Percentiles rank a stretch among this genome's conserved stretches.
Conservation (phyloP, 1,140 invertebrate genomes). For the Lepidurus packardi region DNA sequence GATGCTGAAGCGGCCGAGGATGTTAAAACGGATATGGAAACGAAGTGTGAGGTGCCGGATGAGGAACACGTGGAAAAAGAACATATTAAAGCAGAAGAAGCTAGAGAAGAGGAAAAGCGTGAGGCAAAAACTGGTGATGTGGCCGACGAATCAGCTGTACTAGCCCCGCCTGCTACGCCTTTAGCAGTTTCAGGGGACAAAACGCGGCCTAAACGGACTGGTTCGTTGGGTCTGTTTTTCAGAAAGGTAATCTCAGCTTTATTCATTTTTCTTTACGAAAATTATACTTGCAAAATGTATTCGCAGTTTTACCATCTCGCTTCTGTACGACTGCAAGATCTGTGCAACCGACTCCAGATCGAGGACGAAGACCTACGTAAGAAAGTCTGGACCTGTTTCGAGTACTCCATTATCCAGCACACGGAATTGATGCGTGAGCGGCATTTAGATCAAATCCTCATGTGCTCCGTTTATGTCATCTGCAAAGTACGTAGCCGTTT, state of each 20-base stretch:
- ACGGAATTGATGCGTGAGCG: slow-evolving; percentile 76
- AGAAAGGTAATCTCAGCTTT: slow-evolving; percentile 56
- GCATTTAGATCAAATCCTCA: slow-evolving; percentile 95
- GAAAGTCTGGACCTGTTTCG: slow-evolving; percentile 96
- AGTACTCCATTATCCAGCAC: slow-evolving; percentile 78
- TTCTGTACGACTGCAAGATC: slow-evolving; percentile 77
- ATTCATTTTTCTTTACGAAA: not conserved
- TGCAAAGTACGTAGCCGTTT: slow-evolving; percentile 64
- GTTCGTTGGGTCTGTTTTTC: slow-evolving; percentile 66
- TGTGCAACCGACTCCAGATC: slow-evolving; percentile 75
- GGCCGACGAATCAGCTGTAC: not conserved
- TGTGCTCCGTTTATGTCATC: slow-evolving; percentile 96
- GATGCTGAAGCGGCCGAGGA: slow-evolving; percentile 22
- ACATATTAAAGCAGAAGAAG: not conserved
- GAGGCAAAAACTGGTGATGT: not conserved
- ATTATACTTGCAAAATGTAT: slow-evolving; percentile 34
- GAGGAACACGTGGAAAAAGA: not conserved
- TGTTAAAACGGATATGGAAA: slow-evolving; percentile 47
- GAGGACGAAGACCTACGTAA: slow-evolving; percentile 65
- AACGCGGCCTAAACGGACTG: slow-evolving; percentile 52
- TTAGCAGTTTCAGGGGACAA: slow-evolving; percentile 36
- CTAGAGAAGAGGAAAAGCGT: not conserved
- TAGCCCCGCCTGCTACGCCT: not conserved
- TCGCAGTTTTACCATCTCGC: slow-evolving; percentile 85
- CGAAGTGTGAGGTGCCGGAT: slow-evolving; percentile 41